phyloP scores from a whole-genome alignment of 2,888 invertebrate genomes.

The Drosophila hamatofila region DNA sequence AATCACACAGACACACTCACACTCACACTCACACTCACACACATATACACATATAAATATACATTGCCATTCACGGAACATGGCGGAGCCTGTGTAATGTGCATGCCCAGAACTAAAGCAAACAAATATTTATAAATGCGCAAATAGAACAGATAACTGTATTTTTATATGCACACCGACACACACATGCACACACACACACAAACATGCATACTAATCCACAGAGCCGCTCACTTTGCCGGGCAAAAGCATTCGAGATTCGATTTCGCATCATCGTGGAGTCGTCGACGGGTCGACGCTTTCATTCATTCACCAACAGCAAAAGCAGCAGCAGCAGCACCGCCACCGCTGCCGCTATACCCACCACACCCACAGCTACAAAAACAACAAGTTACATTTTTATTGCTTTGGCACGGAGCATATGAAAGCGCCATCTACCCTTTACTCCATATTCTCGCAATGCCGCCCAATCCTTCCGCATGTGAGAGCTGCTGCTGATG shows the following conservation, averaged over 20 bases:
- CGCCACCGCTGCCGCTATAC: slow-evolving; percentile 10
- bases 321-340: slow-evolving; percentile 29
- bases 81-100: slow-evolving; percentile 60
- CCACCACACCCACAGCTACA: slow-evolving; percentile 29
- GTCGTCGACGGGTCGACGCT: slow-evolving; percentile 76
- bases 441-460: slow-evolving; percentile 11
- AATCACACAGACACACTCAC: slow-evolving; percentile 26
- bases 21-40: slow-evolving; percentile 6
- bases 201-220: slow-evolving; percentile 41
- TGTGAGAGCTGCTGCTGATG: slow-evolving; percentile 38
- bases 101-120: slow-evolving; percentile 71
- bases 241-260: slow-evolving; percentile 70
- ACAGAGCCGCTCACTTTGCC: slow-evolving; percentile 61
- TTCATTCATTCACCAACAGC: slow-evolving; percentile 66
- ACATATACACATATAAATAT: slow-evolving; percentile 26
- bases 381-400: slow-evolving; percentile 70
- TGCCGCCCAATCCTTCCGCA: slow-evolving; percentile 51
- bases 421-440: slow-evolving; percentile 65
- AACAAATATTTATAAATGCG: slow-evolving; percentile 81
- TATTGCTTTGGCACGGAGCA: slow-evolving; percentile 78
- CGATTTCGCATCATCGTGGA: slow-evolving; percentile 73
- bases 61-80: slow-evolving; percentile 34
- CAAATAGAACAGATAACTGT: slow-evolving; percentile 82
- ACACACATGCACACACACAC: slow-evolving; percentile 33
- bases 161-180: slow-evolving; percentile 73